Percentiles rank a stretch among this genome's conserved stretches.
These are phyloP conservation scores for Synanthedon tipuliformis DNA, from an alignment of 2,888 invertebrate genomes.

Conservation along the genomic window DNA sequence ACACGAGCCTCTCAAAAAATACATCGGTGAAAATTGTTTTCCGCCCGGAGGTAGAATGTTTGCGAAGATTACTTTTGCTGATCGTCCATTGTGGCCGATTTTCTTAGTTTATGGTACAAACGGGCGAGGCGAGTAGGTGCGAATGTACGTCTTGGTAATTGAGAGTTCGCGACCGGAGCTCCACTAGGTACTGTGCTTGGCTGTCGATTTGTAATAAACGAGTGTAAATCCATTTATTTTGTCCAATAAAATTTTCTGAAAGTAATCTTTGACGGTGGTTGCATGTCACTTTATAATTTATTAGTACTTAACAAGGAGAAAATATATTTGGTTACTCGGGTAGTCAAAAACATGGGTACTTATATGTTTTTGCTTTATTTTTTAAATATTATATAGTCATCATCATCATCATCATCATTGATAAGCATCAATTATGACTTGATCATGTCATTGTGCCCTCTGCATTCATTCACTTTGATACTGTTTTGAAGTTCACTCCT, in stretches of 20 bases:
- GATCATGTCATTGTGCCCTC: too few species aligned
- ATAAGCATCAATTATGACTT: too few species aligned
- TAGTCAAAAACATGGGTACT: too few species aligned
- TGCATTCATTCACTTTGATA: too few species aligned
- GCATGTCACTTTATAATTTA: too few species aligned
- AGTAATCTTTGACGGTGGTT: too few species aligned
- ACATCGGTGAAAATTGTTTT: slow-evolving; percentile 48
- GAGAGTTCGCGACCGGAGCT: slow-evolving; percentile 11
- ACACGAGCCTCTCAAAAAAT: slow-evolving; percentile 32
- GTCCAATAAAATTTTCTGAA: background rate
- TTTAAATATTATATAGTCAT: too few species aligned
- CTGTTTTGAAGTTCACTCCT: too few species aligned
- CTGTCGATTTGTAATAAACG: slow-evolving; percentile 5
- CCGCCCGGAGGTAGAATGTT: slow-evolving; percentile 40
- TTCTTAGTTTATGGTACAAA: slow-evolving; percentile 36
- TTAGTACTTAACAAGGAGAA: too few species aligned
- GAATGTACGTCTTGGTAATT: slow-evolving; percentile 19
- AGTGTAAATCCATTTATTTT: slow-evolving; percentile 8
- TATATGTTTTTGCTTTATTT: too few species aligned
- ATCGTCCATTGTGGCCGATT: slow-evolving; percentile 39
- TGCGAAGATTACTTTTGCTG: slow-evolving; percentile 44
- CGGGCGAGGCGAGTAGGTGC: slow-evolving; percentile 27
- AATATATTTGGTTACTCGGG: too few species aligned
- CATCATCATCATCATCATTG: too few species aligned
- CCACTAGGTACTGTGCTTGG: slow-evolving; percentile 3